phyloP scores from a whole-genome alignment of 2,797 vertebrate species.

The Pseudochaenichthys georgianus region DNA sequence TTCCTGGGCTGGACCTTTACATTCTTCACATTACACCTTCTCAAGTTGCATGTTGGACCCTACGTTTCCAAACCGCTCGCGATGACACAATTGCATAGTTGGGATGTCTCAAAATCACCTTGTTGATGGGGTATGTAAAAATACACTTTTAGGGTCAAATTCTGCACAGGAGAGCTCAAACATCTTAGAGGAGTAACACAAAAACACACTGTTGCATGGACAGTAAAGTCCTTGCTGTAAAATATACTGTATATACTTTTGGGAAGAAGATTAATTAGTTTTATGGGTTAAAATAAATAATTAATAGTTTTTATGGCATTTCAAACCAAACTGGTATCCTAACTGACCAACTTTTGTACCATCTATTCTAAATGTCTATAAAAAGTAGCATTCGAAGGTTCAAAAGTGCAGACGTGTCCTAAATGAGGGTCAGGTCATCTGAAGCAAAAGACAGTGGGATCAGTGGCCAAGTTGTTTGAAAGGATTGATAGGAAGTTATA shows the following conservation, averaged over 20 bases:
- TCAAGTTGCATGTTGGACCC: not conserved
- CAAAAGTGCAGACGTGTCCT: conserved; percentile 14
- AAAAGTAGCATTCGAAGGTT: not conserved
- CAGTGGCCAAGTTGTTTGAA: conserved; percentile 41
- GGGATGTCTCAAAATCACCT: not conserved
- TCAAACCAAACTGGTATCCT: not conserved
- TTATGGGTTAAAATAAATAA: fast-evolving
- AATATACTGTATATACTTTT: not conserved
- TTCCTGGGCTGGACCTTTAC: not conserved
- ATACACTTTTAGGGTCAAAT: not conserved
- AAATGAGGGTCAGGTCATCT: conserved; percentile 34
- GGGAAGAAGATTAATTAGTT: not conserved
- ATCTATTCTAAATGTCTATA: not conserved
- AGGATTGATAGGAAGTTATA: conserved; percentile 54
- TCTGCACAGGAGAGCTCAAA: not conserved
- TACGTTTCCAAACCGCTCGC: not conserved
- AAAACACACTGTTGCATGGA: not conserved
- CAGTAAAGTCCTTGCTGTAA: not conserved
- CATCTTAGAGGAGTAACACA: not conserved
- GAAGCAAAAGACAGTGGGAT: conserved; percentile 23
- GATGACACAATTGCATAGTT: too few relatives aligned
- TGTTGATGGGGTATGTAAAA: not conserved
- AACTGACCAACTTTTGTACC: not conserved
- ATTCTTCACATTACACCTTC: not conserved
- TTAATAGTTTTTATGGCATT: not conserved